Base-by-base conservation (phyloP, 1,140 invertebrate genomes). In the Apis florea region DNA sequence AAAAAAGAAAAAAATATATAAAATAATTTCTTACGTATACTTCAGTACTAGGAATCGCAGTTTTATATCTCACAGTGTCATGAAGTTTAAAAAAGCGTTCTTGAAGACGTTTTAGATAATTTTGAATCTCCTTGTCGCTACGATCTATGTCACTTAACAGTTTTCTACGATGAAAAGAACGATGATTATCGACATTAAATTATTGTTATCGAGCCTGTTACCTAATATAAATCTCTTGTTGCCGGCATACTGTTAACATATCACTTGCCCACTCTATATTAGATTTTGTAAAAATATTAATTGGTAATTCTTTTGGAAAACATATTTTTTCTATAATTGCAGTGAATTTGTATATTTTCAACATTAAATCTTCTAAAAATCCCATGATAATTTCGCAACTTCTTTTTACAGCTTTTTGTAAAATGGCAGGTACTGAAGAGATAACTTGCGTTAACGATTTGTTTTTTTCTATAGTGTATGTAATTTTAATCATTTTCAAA, bases 191-290 rank as follows among this genome's bases (percentile, higher is more conserved):
- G 8, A 26, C 19, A 21, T 21, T 2, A 24, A 53, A 40, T 59
- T 17, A 53, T 61, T 9, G 5, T 8, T 58, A 59, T 15, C 11
- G 31, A 17, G n/a, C 73, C 1, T n/a, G n/a, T n/a, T 8, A 94
- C 94, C 94, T 94, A 3, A 94, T 88, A 63, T 94, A 94, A 72
- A 96, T 91, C 90, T 96, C 96, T 84, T 95, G 95, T 83, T 96
- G 96, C 15, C 96, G 94, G 85, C 94, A 94, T 51, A 95, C 93
- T 0, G 95, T 92, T 11, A 96, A 85, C 74, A 95, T 92, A 59
- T 95, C 93, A 76, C 95, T 95, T 26, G 94, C 88, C 85, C 94
- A 92, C 5, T 91, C 88, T 69, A 94, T 92, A 69, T 95, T 90
- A 8, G 93, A 86, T 0, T 93, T 76, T 84, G 90, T 69, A 89